phyloP scores from a whole-genome alignment of 1,140 invertebrate genomes.

The Pemphigus obesinymphae region DNA sequence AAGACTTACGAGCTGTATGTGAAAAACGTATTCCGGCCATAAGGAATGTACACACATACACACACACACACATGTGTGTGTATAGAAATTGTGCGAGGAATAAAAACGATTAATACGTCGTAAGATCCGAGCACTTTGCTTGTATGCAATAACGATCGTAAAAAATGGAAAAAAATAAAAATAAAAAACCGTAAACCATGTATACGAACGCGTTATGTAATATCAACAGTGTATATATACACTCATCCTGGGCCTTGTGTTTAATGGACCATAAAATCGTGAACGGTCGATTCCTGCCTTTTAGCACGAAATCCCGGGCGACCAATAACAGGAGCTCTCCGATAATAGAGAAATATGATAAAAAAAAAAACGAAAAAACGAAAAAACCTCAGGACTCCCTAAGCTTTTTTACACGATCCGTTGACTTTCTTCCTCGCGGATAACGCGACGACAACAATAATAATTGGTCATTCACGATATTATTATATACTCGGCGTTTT shows the following conservation, averaged over 20 bases:
- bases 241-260: slow-evolving; percentile 28
- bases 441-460: slow-evolving; percentile 13
- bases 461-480: no score
- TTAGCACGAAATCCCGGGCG: slow-evolving; percentile 32
- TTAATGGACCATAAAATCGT: slow-evolving; percentile 40
- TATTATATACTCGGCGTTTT: background rate
- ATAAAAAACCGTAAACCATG: no score
- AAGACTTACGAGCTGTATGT: background rate
- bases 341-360: slow-evolving; percentile 40
- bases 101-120: slow-evolving; percentile 26
- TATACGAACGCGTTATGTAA: background rate
- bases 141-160: slow-evolving; percentile 16
- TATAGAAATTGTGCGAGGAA: background rate
- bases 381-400: background rate
- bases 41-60: background rate
- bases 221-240: slow-evolving; percentile 6
- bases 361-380: no score
- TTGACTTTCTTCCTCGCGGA: background rate
- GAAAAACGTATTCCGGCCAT: background rate
- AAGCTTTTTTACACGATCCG: slow-evolving; percentile 19
- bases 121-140: slow-evolving; percentile 20
- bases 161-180: background rate
- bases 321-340: slow-evolving; percentile 27
- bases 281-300: slow-evolving; percentile 35
- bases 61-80: background rate